Percentiles rank a stretch among this genome's conserved stretches.
Evolutionary conservation across 2,888 invertebrate species (phyloP).

Genomic region (Eupithecia vulgata): DNA sequence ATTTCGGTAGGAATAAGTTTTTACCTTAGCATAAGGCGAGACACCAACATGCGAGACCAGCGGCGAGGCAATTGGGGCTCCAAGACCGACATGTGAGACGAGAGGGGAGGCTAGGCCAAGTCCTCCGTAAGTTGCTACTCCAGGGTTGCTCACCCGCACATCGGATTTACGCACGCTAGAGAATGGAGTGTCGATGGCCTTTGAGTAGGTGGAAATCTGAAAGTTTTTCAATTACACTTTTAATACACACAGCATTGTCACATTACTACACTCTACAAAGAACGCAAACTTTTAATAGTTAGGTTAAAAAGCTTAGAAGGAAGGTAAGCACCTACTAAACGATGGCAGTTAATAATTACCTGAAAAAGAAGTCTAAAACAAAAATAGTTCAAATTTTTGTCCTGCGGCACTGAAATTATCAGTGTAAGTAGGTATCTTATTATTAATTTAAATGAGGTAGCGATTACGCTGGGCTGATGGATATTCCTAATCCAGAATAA

Average conservation of each 20-base stretch:
- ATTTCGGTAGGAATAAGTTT: neutral
- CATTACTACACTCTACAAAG: too few relatives aligned
- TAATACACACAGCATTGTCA: too few relatives aligned
- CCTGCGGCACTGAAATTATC: too few relatives aligned
- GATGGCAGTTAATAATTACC: too few relatives aligned
- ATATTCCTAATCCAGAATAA: neutral
- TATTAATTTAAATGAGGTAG: too few relatives aligned
- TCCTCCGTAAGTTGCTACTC: conserved; percentile 64
- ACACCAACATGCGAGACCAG: conserved; percentile 66
- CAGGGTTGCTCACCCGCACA: conserved; percentile 88
- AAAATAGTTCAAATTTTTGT: too few relatives aligned
- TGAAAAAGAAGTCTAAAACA: too few relatives aligned
- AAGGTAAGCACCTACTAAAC: too few relatives aligned
- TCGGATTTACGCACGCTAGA: conserved; percentile 88
- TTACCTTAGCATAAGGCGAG: conserved; percentile 73
- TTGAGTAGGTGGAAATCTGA: conserved; percentile 87
- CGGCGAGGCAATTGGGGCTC: conserved; percentile 59
- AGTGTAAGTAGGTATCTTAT: too few relatives aligned
- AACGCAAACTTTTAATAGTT: too few relatives aligned
- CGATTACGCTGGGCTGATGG: neutral
- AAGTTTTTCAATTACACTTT: neutral
- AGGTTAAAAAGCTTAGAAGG: too few relatives aligned
- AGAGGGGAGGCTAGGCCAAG: conserved; percentile 61
- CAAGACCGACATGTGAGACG: conserved; percentile 67
- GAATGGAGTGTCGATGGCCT: conserved; percentile 89